Conservation (phyloP, 2,797 vertebrate genomes). For the Zenarchopterus dispar region DNA sequence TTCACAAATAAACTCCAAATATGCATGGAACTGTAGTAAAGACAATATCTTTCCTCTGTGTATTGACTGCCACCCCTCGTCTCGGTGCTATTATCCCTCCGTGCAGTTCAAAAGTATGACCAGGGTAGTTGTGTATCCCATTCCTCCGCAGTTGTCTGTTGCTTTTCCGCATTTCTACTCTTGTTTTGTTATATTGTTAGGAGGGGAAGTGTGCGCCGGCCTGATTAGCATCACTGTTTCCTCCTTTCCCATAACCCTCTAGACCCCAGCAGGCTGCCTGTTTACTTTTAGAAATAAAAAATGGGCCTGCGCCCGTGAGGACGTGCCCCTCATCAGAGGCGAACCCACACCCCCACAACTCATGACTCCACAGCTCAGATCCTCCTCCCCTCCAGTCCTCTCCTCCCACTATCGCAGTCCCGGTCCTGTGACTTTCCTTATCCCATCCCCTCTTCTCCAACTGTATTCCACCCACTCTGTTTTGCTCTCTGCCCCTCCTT, state of each 20-base stretch:
- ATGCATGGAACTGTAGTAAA: conserved; percentile 5
- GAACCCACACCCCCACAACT: conserved; percentile 48
- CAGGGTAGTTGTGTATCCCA: conserved; percentile 23
- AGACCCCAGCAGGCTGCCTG: conserved; percentile 95
- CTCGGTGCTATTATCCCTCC: conserved; percentile 35
- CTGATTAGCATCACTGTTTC: conserved; percentile 99
- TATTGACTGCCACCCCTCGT: conserved; percentile 38
- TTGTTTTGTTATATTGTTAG: conserved; percentile 85
- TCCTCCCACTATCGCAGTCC: conserved; percentile 57
- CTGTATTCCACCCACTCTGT: conserved; percentile 72
- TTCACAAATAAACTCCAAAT: conserved; percentile 38
- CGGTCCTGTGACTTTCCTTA: conserved; percentile 71
- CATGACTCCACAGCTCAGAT: conserved; percentile 61
- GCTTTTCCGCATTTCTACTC: conserved; percentile 74
- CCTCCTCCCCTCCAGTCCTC: conserved; percentile 61
- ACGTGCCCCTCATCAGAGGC: conserved; percentile 82
- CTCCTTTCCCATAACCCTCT: conserved; percentile 99
- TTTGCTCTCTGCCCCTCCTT: conserved; percentile 62
- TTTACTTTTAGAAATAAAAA: conserved; percentile 99
- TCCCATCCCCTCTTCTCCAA: conserved; percentile 65
- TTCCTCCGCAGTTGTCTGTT: conserved; percentile 69
- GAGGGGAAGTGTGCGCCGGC: conserved; percentile 96
- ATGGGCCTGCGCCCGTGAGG: conserved; percentile 89
- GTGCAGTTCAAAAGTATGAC: conserved; percentile 40
- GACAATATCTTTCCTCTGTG: conserved; percentile 34